Conservation (phyloP, 2,888 invertebrate species). For the Cantharis rustica region DNA sequence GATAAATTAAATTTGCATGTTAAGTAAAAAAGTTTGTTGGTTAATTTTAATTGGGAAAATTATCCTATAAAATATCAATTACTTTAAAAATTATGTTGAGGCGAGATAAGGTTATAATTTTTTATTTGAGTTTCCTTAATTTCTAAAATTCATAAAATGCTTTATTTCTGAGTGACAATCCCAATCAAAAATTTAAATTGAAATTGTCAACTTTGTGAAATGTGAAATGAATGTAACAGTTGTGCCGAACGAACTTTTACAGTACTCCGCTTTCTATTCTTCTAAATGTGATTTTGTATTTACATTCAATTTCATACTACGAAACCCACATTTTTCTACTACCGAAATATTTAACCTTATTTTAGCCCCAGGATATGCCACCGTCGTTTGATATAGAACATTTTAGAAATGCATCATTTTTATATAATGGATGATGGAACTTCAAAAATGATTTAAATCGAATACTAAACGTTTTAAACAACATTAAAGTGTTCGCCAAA, state of each 20-base stretch:
- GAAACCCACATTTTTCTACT: constrained; percentile 23
- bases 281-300: constrained; percentile 27
- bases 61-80: not conserved
- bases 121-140: constrained; percentile 1
- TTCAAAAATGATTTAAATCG: constrained; percentile 1
- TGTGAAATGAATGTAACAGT: constrained; percentile 22
- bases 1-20: not conserved
- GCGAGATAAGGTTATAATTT: not conserved
- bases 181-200: constrained; percentile 31
- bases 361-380: not conserved
- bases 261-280: constrained; percentile 21
- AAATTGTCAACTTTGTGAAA: constrained; percentile 24
- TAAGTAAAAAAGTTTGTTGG: not conserved
- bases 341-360: constrained; percentile 19
- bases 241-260: constrained; percentile 22
- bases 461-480: not conserved
- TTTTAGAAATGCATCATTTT: constrained; percentile 4
- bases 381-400: constrained; percentile 12
- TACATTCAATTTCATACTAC: constrained; percentile 24
- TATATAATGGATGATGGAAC: not conserved
- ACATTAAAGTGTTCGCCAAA: not conserved
- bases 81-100: not conserved
- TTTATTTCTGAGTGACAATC: constrained; percentile 22
- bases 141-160: not conserved
- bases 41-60: not conserved